Evolutionary conservation across 2,797 vertebrate species (phyloP), one percentile per base, ranked within the genome.

Genomic region (Pangasius djambal): DNA sequence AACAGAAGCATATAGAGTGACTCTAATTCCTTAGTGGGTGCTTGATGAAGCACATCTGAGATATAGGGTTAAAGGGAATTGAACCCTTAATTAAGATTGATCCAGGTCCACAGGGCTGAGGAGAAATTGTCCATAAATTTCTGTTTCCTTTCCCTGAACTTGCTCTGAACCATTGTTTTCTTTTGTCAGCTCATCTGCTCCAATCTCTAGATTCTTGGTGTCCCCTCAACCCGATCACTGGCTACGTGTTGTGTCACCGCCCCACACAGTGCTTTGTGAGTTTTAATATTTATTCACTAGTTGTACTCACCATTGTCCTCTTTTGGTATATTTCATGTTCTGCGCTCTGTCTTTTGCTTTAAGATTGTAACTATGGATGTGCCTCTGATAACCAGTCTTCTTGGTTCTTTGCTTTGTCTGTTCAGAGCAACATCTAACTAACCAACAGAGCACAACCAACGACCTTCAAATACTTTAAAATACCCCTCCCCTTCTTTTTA

Each of bases 21-120:
- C 28, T 15, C 44, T 1, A 15, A 74, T 59, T 67, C 18, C 37
- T 48, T 28, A 63, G 50, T 84, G 55, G 57, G 28, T 37, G 40
- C 40, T 83, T 83, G 69, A 74, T 72, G 74, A 88, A 88, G 34
- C 69, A 83, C 63, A 82, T 69, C 72, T 57, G 48, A 69, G 83
- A 85, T 85, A 69, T 44, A 61, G 59, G 61, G 72, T 74, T 88
- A 85, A 88, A 88, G n/a, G 70, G 85, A 74, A 89, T 50, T 86
- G 77, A 89, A 72, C 77, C 34, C 85, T 89, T 83, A 86, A 89
- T 89, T 89, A 86, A 89, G 88, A 89, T 86, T 89, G 88, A 89
- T 89, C 88, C 85, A 86, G 52, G 83, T 69, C 82, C 85, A 86
- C 40, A 25, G 77, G 75, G 77, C 85, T 79, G 67, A 61, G 52